Percentiles rank a stretch among this genome's conserved stretches.
These are phyloP conservation scores for Euwallacea similis DNA, from an alignment of 1,140 invertebrate species.

Conservation along the genomic window DNA sequence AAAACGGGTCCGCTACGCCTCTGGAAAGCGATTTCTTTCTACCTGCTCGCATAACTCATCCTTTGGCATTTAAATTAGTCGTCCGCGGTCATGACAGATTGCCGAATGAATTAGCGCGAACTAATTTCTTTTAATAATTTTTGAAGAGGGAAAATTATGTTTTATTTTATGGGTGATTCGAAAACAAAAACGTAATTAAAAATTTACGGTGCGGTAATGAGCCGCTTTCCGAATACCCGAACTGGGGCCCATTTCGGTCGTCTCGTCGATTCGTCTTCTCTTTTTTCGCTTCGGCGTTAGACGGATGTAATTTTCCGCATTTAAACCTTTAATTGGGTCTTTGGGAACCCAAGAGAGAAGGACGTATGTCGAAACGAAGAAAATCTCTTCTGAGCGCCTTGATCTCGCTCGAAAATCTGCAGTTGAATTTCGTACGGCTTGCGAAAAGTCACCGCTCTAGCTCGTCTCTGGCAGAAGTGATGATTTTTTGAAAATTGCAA, in stretches of 20 bases:
- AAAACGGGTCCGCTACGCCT: too few relatives aligned
- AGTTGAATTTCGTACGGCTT: too few relatives aligned
- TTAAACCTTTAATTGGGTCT: background rate
- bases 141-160: conserved; percentile 37
- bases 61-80: conserved; percentile 38
- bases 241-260: background rate
- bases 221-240: background rate
- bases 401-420: too few relatives aligned
- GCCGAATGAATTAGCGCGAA: conserved; percentile 35
- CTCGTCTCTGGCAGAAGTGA: too few relatives aligned
- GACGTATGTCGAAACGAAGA: too few relatives aligned
- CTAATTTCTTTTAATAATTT: conserved; percentile 36
- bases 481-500: too few relatives aligned
- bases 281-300: conserved; percentile 2
- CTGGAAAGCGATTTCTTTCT: too few relatives aligned
- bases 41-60: conserved; percentile 28
- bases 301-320: conserved; percentile 16
- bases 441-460: too few relatives aligned
- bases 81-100: conserved; percentile 35
- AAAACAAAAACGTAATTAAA: conserved; percentile 38
- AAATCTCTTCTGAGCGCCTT: too few relatives aligned
- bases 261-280: background rate
- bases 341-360: too few relatives aligned
- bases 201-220: conserved; percentile 20
- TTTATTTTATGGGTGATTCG: conserved; percentile 36